These are phyloP conservation scores for Dichetophora obliterata DNA, from an alignment of 2,888 invertebrate species.

Conservation along the genomic window DNA sequence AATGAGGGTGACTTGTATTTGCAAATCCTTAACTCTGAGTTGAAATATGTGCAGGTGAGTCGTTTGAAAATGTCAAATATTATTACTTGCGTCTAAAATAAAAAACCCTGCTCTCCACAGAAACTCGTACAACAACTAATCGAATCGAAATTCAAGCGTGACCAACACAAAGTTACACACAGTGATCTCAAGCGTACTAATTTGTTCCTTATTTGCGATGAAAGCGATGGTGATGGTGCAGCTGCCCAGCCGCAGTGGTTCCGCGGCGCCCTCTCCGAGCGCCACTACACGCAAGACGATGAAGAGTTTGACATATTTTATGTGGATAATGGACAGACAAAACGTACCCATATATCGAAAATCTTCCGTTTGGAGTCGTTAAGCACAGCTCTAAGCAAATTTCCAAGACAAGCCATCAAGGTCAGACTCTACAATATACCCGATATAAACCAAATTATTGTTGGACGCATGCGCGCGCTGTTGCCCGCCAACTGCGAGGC, in stretches of 20 bases:
- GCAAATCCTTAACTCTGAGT: slow-evolving; percentile 62
- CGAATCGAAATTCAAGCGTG: slow-evolving; percentile 62
- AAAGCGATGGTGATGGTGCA: slow-evolving; percentile 56
- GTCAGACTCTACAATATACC: slow-evolving; percentile 75
- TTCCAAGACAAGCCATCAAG: slow-evolving; percentile 74
- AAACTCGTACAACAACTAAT: slow-evolving; percentile 59
- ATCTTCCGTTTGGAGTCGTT: slow-evolving; percentile 71
- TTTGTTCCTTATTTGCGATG: slow-evolving; percentile 71
- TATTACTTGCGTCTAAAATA: neutral
- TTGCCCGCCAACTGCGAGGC: slow-evolving; percentile 72
- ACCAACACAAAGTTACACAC: slow-evolving; percentile 60
- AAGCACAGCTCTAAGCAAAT: slow-evolving; percentile 73
- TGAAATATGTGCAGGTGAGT: slow-evolving; percentile 63
- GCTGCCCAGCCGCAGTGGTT: slow-evolving; percentile 64
- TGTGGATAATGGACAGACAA: slow-evolving; percentile 73
- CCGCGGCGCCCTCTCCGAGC: slow-evolving; percentile 68
- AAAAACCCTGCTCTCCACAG: slow-evolving; percentile 39
- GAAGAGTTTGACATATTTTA: slow-evolving; percentile 71
- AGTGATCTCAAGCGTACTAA: slow-evolving; percentile 65
- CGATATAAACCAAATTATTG: slow-evolving; percentile 71
- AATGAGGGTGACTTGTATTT: slow-evolving; percentile 66
- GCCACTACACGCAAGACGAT: slow-evolving; percentile 64
- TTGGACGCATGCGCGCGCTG: slow-evolving; percentile 73
- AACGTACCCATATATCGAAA: slow-evolving; percentile 66
- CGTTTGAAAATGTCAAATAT: neutral